Percentiles rank a stretch among this genome's conserved stretches.
Conservation (phyloP, 2,797 vertebrate species). For the Poecilia picta region DNA sequence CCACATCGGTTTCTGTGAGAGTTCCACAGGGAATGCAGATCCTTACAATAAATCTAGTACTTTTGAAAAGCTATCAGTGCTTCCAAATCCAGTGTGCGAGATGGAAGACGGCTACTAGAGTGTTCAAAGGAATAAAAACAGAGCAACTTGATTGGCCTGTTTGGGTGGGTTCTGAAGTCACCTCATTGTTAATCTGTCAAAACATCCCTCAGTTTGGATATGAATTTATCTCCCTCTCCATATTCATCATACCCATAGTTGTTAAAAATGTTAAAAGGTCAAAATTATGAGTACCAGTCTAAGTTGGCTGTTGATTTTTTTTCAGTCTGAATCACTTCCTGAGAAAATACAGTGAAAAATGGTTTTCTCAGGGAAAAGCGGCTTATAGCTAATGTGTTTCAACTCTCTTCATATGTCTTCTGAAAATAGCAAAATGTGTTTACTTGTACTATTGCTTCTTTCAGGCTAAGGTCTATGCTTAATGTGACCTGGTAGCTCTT, state of each 20-base stretch:
- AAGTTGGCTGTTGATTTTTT: neutral
- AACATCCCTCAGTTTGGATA: neutral
- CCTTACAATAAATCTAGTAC: neutral
- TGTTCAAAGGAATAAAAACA: neutral
- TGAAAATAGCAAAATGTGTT: neutral
- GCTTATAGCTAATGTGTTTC: neutral
- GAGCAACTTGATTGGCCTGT: neutral
- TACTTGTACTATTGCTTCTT: neutral
- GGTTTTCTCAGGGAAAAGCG: neutral
- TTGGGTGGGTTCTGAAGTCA: neutral
- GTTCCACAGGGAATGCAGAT: neutral
- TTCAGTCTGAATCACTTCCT: neutral
- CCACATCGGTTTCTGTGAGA: neutral
- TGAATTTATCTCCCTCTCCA: neutral
- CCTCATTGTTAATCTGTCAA: neutral
- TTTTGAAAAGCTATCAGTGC: neutral
- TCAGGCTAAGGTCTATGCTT: neutral
- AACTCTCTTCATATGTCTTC: neutral
- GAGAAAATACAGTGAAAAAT: neutral
- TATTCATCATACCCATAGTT: neutral
- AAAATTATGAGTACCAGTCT: neutral
- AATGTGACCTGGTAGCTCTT: neutral
- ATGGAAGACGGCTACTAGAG: neutral
- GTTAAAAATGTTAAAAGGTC: neutral
- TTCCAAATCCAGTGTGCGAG: neutral